Base-by-base conservation (phyloP, 2,888 invertebrate genomes). In the Ophion obscuratus region DNA sequence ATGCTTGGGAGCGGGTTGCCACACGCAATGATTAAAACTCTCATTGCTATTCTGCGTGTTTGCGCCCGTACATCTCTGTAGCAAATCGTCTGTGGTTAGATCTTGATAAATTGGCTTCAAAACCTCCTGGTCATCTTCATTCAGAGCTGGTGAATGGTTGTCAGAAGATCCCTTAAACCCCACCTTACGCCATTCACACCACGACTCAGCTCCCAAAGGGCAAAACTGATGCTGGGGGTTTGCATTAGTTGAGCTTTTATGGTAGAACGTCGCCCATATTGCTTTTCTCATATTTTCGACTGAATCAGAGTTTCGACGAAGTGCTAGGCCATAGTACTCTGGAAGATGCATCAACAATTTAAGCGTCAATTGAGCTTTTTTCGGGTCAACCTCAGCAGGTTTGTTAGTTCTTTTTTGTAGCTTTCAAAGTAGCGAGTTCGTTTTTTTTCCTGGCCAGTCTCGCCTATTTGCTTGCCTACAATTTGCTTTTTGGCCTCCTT, bases 241-340 rank as follows among this genome's bases (percentile, higher is more conserved):
- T 11, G 6, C 57, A 59, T 59, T 10, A 40, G 83, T 85, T 70
- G 83, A 87, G 62, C 57, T 87, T 20, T 73, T 81, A 61, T 85
- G 83, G 36, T 71, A 67, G 36, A 71, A 81, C 0, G 83, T 84
- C 5, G 86, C 87, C 85, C 85, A 87, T 74, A 64, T 79, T 11
- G 81, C 77, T 20, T 82, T 84, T 44, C 67, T 84, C 84, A 86
- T 84, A 59, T 81, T 62, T 76, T 82, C 71, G 2, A 82, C 31
- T 66, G 73, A 87, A 76, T 87, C 44, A 20, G 85, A 80, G 31
- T 83, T 74, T 76, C 83, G 61, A 67, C 80, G 76, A 83, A 87
- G 81, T 24, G 24, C 24, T 24, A 24, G 24, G 24, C 24, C 24
- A 24, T 24, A 24, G 1, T 24, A 24, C 24, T 74, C 78, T 4